Evolutionary conservation across 1,140 invertebrate genomes (phyloP).

Genomic region (Ceratoteleas bidentatus): DNA sequence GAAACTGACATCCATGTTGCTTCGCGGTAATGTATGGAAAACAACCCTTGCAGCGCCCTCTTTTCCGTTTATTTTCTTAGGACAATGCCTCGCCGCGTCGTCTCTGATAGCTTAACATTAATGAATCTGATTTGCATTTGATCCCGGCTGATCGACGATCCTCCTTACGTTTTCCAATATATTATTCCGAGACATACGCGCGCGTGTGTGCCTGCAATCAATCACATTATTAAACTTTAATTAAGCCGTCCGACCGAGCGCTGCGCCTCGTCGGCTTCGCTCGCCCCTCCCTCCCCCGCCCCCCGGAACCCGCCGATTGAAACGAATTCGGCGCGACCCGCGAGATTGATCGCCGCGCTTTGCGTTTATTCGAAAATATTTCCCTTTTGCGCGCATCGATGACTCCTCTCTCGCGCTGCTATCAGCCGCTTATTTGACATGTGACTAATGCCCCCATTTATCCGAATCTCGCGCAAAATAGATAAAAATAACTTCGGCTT

Average conservation of each 20-base stretch:
- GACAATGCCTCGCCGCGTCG: conserved; percentile 43
- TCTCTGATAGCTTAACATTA: conserved; percentile 75
- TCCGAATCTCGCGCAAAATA: conserved; percentile 68
- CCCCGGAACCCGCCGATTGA: background rate
- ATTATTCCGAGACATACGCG: conserved; percentile 72
- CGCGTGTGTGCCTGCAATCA: conserved; percentile 37
- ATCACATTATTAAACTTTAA: conserved; percentile 64
- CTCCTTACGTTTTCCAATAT: conserved; percentile 69
- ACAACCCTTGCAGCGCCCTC: conserved; percentile 51
- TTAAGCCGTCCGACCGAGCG: conserved; percentile 26
- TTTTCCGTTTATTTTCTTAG: conserved; percentile 70
- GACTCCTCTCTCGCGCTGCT: conserved; percentile 14
- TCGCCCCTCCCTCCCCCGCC: too few relatives aligned
- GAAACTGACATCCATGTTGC: too few relatives aligned
- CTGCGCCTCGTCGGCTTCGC: background rate
- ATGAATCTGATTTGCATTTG: conserved; percentile 81
- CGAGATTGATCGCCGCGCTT: conserved; percentile 43
- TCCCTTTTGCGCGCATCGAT: conserved; percentile 30
- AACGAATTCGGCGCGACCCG: conserved; percentile 13
- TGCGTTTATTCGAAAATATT: conserved; percentile 49
- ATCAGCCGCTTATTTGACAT: conserved; percentile 69
- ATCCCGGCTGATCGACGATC: conserved; percentile 76
- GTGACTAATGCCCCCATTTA: conserved; percentile 70
- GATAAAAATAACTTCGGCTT: conserved; percentile 69
- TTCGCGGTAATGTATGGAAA: background rate